Conservation (phyloP, 2,113 vertebrate species). For the Natator depressus region DNA sequence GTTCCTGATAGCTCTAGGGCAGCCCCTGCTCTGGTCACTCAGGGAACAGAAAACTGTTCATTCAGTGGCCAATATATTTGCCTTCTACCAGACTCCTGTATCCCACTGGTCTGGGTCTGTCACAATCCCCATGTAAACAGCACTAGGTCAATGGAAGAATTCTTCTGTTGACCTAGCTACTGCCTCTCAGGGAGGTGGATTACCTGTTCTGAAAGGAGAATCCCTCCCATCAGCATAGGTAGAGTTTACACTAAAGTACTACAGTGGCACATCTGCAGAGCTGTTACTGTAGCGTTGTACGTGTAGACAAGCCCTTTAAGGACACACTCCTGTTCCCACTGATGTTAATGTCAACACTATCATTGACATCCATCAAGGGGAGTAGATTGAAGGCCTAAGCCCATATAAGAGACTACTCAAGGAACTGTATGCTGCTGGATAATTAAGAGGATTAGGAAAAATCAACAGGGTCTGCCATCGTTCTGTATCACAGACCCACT, state of each 20-base stretch:
- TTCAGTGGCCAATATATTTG: no score
- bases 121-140: neutral
- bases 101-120: no score
- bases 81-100: no score
- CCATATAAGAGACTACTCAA: neutral
- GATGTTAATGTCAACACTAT: neutral
- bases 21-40: no score
- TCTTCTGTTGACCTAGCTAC: neutral
- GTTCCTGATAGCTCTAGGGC: no score
- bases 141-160: neutral
- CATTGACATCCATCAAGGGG: neutral
- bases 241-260: neutral
- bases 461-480: neutral
- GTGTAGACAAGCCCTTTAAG: neutral
- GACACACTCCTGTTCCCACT: neutral
- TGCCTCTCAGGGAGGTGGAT: neutral
- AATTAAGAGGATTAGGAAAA: neutral
- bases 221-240: neutral
- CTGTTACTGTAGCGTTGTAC: neutral
- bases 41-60: no score
- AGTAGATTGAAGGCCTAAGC: neutral
- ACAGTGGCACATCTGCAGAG: neutral
- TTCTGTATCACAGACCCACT: neutral
- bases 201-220: no score
- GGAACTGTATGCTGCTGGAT: neutral